Evolutionary conservation across 2,888 invertebrate genomes (phyloP), one percentile per base, ranked within the genome.

Genomic region (Leptopilina syphax): DNA sequence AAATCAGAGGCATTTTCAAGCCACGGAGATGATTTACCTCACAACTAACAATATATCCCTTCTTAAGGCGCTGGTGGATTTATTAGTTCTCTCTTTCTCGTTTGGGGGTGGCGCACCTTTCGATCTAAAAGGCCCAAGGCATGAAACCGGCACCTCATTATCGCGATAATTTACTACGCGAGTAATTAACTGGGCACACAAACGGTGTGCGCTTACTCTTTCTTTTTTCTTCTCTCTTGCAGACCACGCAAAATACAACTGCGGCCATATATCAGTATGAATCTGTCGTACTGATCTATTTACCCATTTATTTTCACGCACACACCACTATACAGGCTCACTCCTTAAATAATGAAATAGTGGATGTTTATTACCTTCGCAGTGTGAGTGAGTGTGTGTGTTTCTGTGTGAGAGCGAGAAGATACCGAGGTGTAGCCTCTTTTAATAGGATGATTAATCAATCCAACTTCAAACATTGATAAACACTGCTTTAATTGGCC

Each of bases 161-260:
- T 88, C 88, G 34, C 84, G 90, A 91, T 91, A 90, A 91, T 91
- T 91, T 91, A 91, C 91, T 89, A 90, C 91, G 87, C 88, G 89
- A 89, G 90, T 91, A 91, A 91, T 91, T 91, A 91, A 91, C 91
- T 90, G 89, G 90, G 90, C 90, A 90, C 89, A 91, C 91, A 89
- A 89, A 87, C 88, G 87, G 47, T 77, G 78, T 77, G 83, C 76
- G 68, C 80, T 77, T 77, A 82, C 78, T 79, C 44, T 13, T 10
- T 24, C 34, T 24, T 50, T 50, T 6, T 63, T 2, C 13, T 27
- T 13, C 10, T 12, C 8, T 13, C n/a, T 79, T 77, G 76, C 34
- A 34, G 79, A 50, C 76, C 80, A 76, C 77, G 80, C 78, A 50
- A 50, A 50, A 50, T 65, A 77, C 79, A 34, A 77, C 85, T 82